Evolutionary conservation across 2,113 vertebrate genomes (phyloP), one percentile per base, ranked within the genome.

Genomic region (Cyrtonyx montezumae): DNA sequence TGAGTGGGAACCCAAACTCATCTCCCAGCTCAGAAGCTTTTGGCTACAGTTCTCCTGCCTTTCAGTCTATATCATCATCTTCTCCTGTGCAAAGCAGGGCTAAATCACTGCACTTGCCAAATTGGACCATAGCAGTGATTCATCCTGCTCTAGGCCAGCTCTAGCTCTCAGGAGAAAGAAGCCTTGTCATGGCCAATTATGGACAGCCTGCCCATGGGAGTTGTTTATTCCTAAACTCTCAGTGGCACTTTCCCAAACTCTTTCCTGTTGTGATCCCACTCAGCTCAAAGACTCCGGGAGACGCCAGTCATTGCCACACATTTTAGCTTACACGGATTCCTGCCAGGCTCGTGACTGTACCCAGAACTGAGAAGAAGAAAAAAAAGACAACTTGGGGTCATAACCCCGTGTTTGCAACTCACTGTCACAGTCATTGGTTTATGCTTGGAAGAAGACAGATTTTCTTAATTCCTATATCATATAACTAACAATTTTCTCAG

Each of bases 131-230:
- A 94, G 87, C 84, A 83, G 55, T 91, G 92, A 96, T 94, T 96
- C 87, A 94, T 95, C 88, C 65, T 83, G 81, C 30, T 94, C 90
- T 46, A 78, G 65, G 82, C 84, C 84, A 94, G 79, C 75, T 87
- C 87, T 61, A 70, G 63, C 82, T 91, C 73, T 79, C 84, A 75
- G 68, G 82, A 95, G 91, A 96, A 92, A 91, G 87, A 94, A 92
- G 82, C 66, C 21, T 94, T 94, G 93, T 88, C 76, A 78, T 94
- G 89, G 89, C 89, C 95, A 96, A 94, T 94, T 96, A 95, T 96
- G 96, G 95, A 92, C 89, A 91, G 76, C 75, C 90, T 94, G 90
- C 90, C 96, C 90, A 1, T 6, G 96, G 88, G 95, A 96, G 34
- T 93, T 91, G 92, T 93, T 96, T 96, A 91, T 93, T 96, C 32